Evolutionary conservation across 2,797 vertebrate species (phyloP), one percentile per base, ranked within the genome.

Genomic region (Chromobotia macracanthus): DNA sequence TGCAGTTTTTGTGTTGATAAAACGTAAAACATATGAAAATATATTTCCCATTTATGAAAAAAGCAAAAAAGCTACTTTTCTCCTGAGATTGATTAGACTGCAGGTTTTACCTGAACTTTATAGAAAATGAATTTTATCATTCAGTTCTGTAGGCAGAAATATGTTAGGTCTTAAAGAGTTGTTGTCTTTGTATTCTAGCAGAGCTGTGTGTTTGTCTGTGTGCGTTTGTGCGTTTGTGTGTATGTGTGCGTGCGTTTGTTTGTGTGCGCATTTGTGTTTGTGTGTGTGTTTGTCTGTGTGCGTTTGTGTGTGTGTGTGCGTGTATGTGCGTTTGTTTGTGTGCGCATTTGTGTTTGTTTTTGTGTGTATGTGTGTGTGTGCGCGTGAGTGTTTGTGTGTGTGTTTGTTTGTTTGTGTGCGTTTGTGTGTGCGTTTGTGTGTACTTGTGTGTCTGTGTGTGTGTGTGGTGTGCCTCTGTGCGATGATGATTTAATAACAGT

Each of bases 401-500:
- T 38, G 35, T 38, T 7, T 9, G 35, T 38, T 2, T 38, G 35
- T 38, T 3, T 38, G 5, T 56, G 51, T 38, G 70, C 41, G 51
- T 56, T 18, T 72, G 28, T 38, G 2, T 38, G 35, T 38, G 4
- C 5, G 35, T 38, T 5, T 38, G 35, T 38, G 35, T 38, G 35
- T 38, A 6, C 8, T 5, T 69, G 55, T 69, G 35, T 56, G 69
- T 66, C 16, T 51, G 10, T 74, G 55, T 60, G 72, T 56, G 80
- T 69, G 64, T 58, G 70, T 48, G 73, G 68, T 71, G 23, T 44
- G 58, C 77, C 35, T 53, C 70, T 66, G 58, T 75, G 78, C 67
- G 70, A 38, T 74, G 65, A 78, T 76, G 72, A 81, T 83, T 85
- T 80, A 86, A 80, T 82, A 84, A 80, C 66, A 78, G 67, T 67